Evolutionary conservation across 2,113 vertebrate species (phyloP), one percentile per base, ranked within the genome.

Genomic region (Cyanistes caeruleus): DNA sequence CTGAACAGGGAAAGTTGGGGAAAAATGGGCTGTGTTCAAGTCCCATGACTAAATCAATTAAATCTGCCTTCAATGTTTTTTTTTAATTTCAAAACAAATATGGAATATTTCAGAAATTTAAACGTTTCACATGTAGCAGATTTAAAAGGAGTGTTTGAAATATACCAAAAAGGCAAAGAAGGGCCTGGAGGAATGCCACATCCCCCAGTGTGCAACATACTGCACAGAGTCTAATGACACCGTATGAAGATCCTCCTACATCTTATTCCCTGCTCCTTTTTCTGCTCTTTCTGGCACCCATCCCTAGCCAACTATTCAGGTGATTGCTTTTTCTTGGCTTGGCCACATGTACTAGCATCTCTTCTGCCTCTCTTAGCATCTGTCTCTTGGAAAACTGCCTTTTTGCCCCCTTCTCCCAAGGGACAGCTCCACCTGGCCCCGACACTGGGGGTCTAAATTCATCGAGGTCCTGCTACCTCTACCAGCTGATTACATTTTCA

Each of bases 181-280:
- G 23, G 21, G 17, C 41, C 64, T 94, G 95, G 88, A 95, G 25
- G 49, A 94, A 86, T 0, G 88, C 95, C 93, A 96, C 49, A 46
- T 68, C 48, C 48, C 90, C 75, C 58, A 60, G 64, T 0, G 60
- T 55, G 93, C 35, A 96, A 78, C 83, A 96, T 82, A 80, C 88
- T 93, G 88, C 88, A 68, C 35, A 86, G 72, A 92, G 81, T 48
- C 59, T 76, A 77, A 69, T 24, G 70, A 62, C 63, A 91, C 33
- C 63, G 56, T 28, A 39, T 25, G 52, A 96, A 86, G 76, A 88
- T 95, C 44, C 76, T 84, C 68, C 96, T 86, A 39, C 85, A 91
- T 81, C 87, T 90, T 86, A 69, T 53, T 74, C 41, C 44, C 30
- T 68, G 12, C 30, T 93, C 46, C 67, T 79, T 91, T 85, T 95